These are phyloP conservation scores for Hermetia illucens DNA, from an alignment of 1,140 invertebrate species.

Conservation along the genomic window DNA sequence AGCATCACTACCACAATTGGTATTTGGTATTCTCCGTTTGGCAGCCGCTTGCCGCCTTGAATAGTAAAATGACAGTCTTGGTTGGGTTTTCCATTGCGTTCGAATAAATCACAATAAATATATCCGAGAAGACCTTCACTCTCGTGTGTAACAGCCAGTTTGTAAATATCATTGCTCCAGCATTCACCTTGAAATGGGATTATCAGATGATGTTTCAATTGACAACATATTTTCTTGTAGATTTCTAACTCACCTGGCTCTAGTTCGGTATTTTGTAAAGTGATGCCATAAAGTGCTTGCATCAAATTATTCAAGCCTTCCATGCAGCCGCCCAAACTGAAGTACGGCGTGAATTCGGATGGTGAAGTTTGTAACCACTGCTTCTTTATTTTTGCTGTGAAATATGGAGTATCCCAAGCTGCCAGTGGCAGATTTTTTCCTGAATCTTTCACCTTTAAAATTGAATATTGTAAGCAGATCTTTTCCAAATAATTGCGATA, in stretches of 20 bases:
- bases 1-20: slow-evolving; percentile 92
- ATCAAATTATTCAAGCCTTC: slow-evolving; percentile 84
- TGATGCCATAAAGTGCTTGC: slow-evolving; percentile 64
- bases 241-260: slow-evolving; percentile 30
- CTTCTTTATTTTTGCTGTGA: slow-evolving; percentile 53
- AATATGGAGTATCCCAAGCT: slow-evolving; percentile 79
- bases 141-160: slow-evolving; percentile 70
- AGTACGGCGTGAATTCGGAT: slow-evolving; percentile 71
- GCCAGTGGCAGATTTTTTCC: slow-evolving; percentile 33
- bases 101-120: slow-evolving; percentile 97
- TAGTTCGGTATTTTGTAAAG: slow-evolving; percentile 52
- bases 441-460: slow-evolving; percentile 14
- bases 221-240: neutral
- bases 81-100: slow-evolving; percentile 74
- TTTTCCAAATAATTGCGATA: too few relatives aligned
- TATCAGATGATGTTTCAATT: slow-evolving; percentile 1
- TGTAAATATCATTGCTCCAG: slow-evolving; percentile 79
- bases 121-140: slow-evolving; percentile 70
- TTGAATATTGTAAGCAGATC: too few relatives aligned
- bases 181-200: slow-evolving; percentile 46
- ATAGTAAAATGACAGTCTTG: slow-evolving; percentile 99
- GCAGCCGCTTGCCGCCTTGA: slow-evolving; percentile 68
- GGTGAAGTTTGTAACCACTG: slow-evolving; percentile 48
- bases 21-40: slow-evolving; percentile 75
- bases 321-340: slow-evolving; percentile 91